Evolutionary conservation across 2,888 invertebrate genomes (phyloP), one percentile per base, ranked within the genome.

Genomic region (Himalopsyche japonica): DNA sequence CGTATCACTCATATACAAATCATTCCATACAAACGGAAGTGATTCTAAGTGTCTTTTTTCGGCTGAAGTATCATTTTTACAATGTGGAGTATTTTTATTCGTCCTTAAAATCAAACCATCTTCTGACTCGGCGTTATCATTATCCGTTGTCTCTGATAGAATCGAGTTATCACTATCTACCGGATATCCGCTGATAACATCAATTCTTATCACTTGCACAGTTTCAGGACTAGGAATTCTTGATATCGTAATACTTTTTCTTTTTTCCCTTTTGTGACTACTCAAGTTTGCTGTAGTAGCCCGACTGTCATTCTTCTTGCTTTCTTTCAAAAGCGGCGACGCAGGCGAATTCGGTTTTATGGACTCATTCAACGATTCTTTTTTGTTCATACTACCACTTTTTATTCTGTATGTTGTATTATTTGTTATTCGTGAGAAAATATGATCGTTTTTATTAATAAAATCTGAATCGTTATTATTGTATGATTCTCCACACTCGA

Each of bases 131-230:
- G 79, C 20, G 10, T 47, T 48, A 2, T 87, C 85, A 10, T 34
- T 83, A 18, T 87, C 86, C 3, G 86, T 86, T n/a, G 76, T 27
- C 8, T 86, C 87, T 4, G 87, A 87, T 15, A 87, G 20, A 3
- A 87, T 12, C 3, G 87, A 87, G 30, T 70, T 70, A 43, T 87
- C 87, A 77, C 82, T 87, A 20, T 85, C 85, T 3, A 87, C 86
- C 2, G 87, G 87, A 79, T 87, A 87, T 27, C 87, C 87, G 1
- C 82, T 84, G 34, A 92, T 91, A 8, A 93, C 92, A 86, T 93
- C 93, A 0, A 92, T 92, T 88, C 92, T 89, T 30, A 93, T 92
- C 1, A 92, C 90, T 88, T 92, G 92, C 12, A 92, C 89, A 0
- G 92, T 92, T 85, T 92, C 92, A 8, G 92, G 92, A 86, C 91